Evolutionary conservation across 2,888 invertebrate species (phyloP), one percentile per base, ranked within the genome.

Genomic region (Drosophila peninsularis): DNA sequence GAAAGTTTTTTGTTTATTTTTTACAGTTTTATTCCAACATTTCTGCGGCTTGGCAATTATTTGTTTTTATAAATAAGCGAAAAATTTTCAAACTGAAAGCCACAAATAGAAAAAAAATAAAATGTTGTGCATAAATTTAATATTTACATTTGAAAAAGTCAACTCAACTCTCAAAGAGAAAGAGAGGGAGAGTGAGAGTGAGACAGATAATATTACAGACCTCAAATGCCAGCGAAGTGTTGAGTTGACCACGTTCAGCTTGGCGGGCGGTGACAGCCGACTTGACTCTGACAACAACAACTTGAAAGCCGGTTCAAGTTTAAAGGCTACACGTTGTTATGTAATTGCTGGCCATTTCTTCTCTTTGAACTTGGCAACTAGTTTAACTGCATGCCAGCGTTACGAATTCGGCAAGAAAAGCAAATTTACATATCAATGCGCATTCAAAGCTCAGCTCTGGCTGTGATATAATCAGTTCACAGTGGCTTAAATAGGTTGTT

Each of bases 391-490:
- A 49, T 58, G 47, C 52, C 47, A 60, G 41, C 37, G 66, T 69
- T 77, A 67, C 66, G 78, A 61, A 57, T 68, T 11, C 66, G 49
- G 21, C 30, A 21, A 67, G 80, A 81, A 52, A 41, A 19, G n/a
- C 19, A 47, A 47, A 50, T 84, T 84, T 76, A 63, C 85, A 84
- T 87, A 73, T 84, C 78, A 79, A 80, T 75, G 82, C 57, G 54
- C 39, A 32, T 44, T 52, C 45, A 54, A 41, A 63, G 62, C 62
- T 32, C 21, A 45, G 55, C 71, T 24, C 67, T 47, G 62, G 49
- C 72, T 61, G 64, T 88, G 79, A 81, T 79, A 81, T 85, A 85
- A 85, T 79, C 82, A 68, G 82, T 41, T 47, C 52, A 61, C 80
- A 60, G 57, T 58, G 67, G 68, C 62, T 66, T 77, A 79, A 85